A percentile compares a stretch with the other conserved stretches of the same genome.
These are phyloP conservation scores for Anoncus sp. DNA, from an alignment of 2,888 invertebrate genomes.

Conservation along the genomic window DNA sequence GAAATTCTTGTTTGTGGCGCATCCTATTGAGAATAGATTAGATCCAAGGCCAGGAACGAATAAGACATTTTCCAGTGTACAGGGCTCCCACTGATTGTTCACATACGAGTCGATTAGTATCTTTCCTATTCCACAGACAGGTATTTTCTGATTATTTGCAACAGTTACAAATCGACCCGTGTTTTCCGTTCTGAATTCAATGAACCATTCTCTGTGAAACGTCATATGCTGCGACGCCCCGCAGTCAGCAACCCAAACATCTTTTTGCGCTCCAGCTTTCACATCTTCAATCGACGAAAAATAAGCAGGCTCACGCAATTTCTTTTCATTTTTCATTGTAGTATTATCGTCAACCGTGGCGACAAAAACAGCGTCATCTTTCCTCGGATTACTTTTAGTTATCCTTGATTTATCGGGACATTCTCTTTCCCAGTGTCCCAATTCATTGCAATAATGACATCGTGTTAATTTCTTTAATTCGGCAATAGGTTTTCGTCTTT, in stretches of 20 bases:
- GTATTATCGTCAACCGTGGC: too few species aligned
- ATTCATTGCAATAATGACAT: too few species aligned
- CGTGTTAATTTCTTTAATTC: too few species aligned
- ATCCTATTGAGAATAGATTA: conserved; percentile 26
- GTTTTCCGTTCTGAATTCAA: neutral
- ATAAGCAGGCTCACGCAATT: conserved; percentile 34
- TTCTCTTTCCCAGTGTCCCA: conserved; percentile 44
- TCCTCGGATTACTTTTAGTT: too few species aligned
- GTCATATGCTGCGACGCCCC: too few species aligned
- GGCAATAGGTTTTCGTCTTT: too few species aligned
- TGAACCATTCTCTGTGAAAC: too few species aligned
- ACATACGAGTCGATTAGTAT: conserved; percentile 7
- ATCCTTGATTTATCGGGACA: neutral
- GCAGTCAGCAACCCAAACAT: too few species aligned
- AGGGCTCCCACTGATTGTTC: conserved; percentile 10
- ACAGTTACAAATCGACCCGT: conserved; percentile 7
- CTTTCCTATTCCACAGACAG: conserved; percentile 24
- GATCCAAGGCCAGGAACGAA: conserved; percentile 20
- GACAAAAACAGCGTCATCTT: too few species aligned
- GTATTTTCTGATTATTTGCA: conserved; percentile 29
- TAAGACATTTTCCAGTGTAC: conserved; percentile 32
- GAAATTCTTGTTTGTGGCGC: neutral
- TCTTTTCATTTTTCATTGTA: too few species aligned
- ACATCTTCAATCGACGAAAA: too few species aligned
- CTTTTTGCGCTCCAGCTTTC: conserved; percentile 26